Base-by-base conservation (phyloP, 2,888 invertebrate species). In the Vandiemenella viatica region DNA sequence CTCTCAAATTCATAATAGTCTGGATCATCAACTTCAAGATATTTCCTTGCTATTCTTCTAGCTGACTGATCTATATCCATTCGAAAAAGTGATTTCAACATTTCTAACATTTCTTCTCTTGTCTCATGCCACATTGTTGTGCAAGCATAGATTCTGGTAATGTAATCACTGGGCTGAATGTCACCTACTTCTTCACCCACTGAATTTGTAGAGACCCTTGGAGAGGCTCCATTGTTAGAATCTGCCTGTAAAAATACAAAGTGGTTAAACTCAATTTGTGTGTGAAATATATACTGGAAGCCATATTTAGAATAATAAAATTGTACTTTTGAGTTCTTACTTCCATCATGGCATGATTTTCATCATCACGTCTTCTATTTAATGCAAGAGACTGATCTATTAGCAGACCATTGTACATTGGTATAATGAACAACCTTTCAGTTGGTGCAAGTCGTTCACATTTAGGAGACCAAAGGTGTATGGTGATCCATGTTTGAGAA, bases 101-200 rank as follows among this genome's bases (percentile, higher is more conserved):
- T 89, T 70, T 96, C 93, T 61, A 93, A 86, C 96, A 97, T 97
- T 68, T 97, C 97, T 58, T 89, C 91, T 65, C 83, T 84, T 26
- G 91, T 97, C 70, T 98, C 97, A 68, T 98, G 98, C 98, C 98
- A 98, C 96, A 98, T 97, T 57, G 97, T 98, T 42, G 87, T 87
- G 67, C 97, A 97, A 23, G 93, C 89, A 64, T 89, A 97, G 58
- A 98, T 93, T 65, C 90, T 78, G 1, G 92, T 90, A 48, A 92
- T 90, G 57, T 83, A 81, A 65, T 92, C 91, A n/a, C 15, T 46
- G 40, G 22, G 40, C 22, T 46, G 16, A 7, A 46, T 37, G 17
- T 46, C 15, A n/a, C 19, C 17, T 41, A n/a, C 4, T n/a, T n/a
- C n/a, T n/a, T n/a, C n/a, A n/a, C n/a, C n/a, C n/a, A n/a, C n/a